Evolutionary conservation across 2,797 vertebrate genomes (phyloP), one percentile per base, ranked within the genome.

Genomic region (Smutsia gigantea): DNA sequence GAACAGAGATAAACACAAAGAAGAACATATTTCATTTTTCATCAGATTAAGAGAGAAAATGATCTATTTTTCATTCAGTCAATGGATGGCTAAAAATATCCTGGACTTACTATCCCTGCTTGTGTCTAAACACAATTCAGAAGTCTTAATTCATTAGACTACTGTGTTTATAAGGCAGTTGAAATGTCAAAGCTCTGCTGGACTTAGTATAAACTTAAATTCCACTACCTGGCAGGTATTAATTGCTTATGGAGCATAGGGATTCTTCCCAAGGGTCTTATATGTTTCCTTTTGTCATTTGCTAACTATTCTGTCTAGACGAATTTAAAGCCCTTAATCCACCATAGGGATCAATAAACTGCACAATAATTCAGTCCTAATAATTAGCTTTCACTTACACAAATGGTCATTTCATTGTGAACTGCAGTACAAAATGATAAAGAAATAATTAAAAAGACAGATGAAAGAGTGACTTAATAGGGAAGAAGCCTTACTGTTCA

Each of bases 231-330:
- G 99, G 99, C 99, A 99, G 99, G 99, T 99, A 99, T 99, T 99
- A 99, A 99, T 99, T 99, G 99, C 99, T 99, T 99, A 99, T 99
- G 99, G 99, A 99, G 99, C 98, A 89, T 97, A 99, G 99, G 99
- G 99, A 99, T 99, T 99, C 99, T 98, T 99, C 99, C 99, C 99
- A 98, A 98, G 99, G 99, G 99, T 98, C 99, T 99, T 99, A 99
- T 99, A 99, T 99, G 99, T 99, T 99, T 99, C 99, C 99, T 99
- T 99, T 99, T 99, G 99, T 99, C 99, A 99, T 99, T 99, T 99
- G 99, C 99, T 99, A 99, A 99, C 99, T 99, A 99, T 99, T 99
- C 99, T 99, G 99, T 99, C 99, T 99, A 99, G 99, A 99, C 99
- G 99, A 99, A 99, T 99, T 99, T 99, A 99, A 99, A 99, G 99